Conservation (phyloP, 2,797 vertebrate species). For the Craterocephalus amniculus region DNA sequence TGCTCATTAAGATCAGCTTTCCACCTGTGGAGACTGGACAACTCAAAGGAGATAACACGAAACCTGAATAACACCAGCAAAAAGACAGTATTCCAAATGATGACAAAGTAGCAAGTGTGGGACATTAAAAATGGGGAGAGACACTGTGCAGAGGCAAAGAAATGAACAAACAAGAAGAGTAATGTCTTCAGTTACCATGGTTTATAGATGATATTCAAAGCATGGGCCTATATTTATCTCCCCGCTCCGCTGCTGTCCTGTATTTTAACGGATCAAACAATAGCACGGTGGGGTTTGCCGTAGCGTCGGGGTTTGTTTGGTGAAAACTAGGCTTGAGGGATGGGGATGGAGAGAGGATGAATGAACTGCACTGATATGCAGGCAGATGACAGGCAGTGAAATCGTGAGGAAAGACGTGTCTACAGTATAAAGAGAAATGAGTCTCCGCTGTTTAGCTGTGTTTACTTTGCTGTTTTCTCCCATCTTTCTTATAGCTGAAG, state of each 20-base stretch:
- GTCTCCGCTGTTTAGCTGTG: conserved; percentile 22
- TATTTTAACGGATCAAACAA: conserved; percentile 48
- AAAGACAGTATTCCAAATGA: conserved; percentile 16
- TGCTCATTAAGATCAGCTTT: conserved; percentile 47
- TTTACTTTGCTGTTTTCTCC: neutral
- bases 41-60: conserved; percentile 29
- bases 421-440: conserved; percentile 34
- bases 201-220: conserved; percentile 74
- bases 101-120: conserved; percentile 24
- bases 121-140: neutral
- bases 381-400: conserved; percentile 60
- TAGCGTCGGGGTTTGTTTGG: conserved; percentile 24
- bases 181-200: conserved; percentile 62
- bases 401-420: conserved; percentile 43
- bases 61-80: conserved; percentile 22
- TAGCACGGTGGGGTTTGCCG: conserved; percentile 12
- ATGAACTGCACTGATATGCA: conserved; percentile 36
- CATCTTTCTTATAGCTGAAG: conserved; percentile 17
- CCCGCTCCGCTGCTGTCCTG: conserved; percentile 36
- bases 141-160: conserved; percentile 6
- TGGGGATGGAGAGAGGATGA: conserved; percentile 9
- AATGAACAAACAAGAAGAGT: conserved; percentile 65
- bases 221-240: conserved; percentile 67
- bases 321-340: conserved; percentile 29
- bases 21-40: conserved; percentile 46